Evolutionary conservation across 2,888 invertebrate genomes (phyloP).

Genomic region (Lithophane semibrunnea): DNA sequence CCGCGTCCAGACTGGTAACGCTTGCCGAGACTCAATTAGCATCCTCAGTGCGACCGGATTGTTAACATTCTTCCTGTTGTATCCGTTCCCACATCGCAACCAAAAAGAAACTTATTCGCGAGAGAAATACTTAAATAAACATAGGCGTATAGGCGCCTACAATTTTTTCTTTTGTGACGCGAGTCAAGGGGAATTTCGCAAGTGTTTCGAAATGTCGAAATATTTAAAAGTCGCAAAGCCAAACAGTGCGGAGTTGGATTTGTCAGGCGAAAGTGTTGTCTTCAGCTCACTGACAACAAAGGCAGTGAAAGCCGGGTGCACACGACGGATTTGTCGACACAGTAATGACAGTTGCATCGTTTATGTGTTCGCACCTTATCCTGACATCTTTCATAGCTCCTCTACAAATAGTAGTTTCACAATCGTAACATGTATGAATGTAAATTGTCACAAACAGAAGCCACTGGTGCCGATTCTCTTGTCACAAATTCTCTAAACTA

Average conservation of each 20-base stretch:
- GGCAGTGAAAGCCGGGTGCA: constrained; percentile 80
- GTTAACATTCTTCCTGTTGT: constrained; percentile 81
- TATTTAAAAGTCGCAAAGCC: constrained; percentile 69
- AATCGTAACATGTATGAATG: constrained; percentile 48
- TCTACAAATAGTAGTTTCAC: constrained; percentile 55
- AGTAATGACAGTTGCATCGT: constrained; percentile 72
- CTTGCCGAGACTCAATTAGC: constrained; percentile 82
- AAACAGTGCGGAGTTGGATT: constrained; percentile 74
- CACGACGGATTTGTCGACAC: constrained; percentile 72
- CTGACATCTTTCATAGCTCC: constrained; percentile 60
- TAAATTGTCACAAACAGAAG: constrained; percentile 54
- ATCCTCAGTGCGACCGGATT: constrained; percentile 81
- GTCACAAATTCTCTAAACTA: too few species aligned
- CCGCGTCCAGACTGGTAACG: constrained; percentile 73
- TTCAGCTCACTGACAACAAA: constrained; percentile 76
- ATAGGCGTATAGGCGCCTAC: constrained; percentile 68
- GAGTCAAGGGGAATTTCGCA: constrained; percentile 70
- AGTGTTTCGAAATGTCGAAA: constrained; percentile 67
- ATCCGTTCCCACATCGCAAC: constrained; percentile 77
- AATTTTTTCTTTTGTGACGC: constrained; percentile 67
- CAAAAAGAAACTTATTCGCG: constrained; percentile 72
- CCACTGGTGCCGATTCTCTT: neutral
- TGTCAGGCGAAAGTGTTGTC: constrained; percentile 79
- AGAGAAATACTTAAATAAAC: constrained; percentile 71
- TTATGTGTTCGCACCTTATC: constrained; percentile 69